phyloP scores from a whole-genome alignment of 2,888 invertebrate genomes.

The Buathra laborator region DNA sequence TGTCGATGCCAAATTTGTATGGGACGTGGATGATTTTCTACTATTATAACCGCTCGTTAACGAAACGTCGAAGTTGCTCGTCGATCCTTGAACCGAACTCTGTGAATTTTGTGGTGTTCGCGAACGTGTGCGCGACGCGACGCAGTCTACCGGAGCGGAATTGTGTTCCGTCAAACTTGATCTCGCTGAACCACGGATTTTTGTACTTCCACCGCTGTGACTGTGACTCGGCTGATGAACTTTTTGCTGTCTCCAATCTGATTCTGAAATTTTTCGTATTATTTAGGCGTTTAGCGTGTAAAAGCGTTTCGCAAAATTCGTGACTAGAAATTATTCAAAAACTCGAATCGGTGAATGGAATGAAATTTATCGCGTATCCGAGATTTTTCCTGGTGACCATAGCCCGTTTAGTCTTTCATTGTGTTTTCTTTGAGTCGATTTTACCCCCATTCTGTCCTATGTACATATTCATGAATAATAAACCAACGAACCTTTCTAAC shows the following conservation, averaged over 20 bases:
- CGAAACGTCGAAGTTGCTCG: slow-evolving; percentile 76
- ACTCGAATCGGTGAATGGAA: not conserved
- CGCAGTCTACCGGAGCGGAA: slow-evolving; percentile 82
- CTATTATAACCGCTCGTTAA: slow-evolving; percentile 75
- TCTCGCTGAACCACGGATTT: slow-evolving; percentile 77
- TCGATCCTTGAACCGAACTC: slow-evolving; percentile 76
- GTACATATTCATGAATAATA: not conserved
- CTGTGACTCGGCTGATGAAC: slow-evolving; percentile 79
- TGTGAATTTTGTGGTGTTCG: slow-evolving; percentile 82
- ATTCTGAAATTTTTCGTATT: slow-evolving; percentile 73
- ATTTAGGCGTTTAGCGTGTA: not conserved
- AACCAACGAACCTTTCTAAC: not conserved
- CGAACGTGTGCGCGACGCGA: slow-evolving; percentile 83
- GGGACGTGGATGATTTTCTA: slow-evolving; percentile 76
- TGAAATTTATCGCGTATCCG: not conserved
- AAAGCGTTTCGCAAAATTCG: not conserved
- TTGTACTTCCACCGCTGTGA: slow-evolving; percentile 77
- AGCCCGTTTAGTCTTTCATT: not conserved
- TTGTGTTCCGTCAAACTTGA: slow-evolving; percentile 79
- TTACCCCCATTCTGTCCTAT: not conserved
- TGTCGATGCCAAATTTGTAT: slow-evolving; percentile 76
- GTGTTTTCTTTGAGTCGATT: not conserved
- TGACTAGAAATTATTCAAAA: slow-evolving; percentile 17
- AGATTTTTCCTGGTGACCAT: not conserved
- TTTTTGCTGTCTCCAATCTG: slow-evolving; percentile 82